These are phyloP conservation scores for Prunella fulvescens DNA, from an alignment of 2,113 vertebrate species.

Conservation along the genomic window DNA sequence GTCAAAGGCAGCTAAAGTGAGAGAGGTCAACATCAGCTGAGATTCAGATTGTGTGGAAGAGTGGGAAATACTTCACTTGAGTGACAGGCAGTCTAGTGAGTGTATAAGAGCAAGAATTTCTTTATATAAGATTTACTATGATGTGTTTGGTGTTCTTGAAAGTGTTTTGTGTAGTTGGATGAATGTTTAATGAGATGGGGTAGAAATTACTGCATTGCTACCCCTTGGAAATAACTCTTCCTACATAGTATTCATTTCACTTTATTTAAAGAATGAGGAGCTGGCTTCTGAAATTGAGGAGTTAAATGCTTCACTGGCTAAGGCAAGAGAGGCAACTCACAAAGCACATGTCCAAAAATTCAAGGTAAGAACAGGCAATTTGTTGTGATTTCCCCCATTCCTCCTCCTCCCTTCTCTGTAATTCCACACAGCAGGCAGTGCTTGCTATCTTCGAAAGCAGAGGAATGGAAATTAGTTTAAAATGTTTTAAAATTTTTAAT, in stretches of 20 bases:
- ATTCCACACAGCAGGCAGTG: not conserved
- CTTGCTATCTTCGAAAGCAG: not conserved
- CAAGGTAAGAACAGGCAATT: constrained; percentile 72
- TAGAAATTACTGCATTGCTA: not conserved
- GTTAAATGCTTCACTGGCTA: constrained; percentile 77
- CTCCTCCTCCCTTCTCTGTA: not conserved
- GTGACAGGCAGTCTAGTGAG: not conserved
- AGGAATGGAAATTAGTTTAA: not conserved
- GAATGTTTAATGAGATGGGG: not conserved
- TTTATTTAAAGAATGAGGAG: constrained; percentile 79
- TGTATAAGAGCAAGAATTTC: not conserved
- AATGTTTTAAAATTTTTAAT: not conserved
- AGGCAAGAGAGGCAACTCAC: constrained; percentile 81
- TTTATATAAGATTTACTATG: not conserved
- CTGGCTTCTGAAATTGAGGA: constrained; percentile 85
- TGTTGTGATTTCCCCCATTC: not conserved
- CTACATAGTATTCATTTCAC: not conserved
- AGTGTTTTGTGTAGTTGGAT: not conserved
- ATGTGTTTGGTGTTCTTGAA: not conserved
- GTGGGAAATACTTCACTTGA: not conserved
- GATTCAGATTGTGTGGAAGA: not conserved
- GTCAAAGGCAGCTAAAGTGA: not conserved
- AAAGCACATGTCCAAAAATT: constrained; percentile 83
- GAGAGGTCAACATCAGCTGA: not conserved
- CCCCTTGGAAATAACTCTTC: constrained; percentile 3